phyloP scores from a whole-genome alignment of 2,113 vertebrate genomes.

The Colossoma macropomum region DNA sequence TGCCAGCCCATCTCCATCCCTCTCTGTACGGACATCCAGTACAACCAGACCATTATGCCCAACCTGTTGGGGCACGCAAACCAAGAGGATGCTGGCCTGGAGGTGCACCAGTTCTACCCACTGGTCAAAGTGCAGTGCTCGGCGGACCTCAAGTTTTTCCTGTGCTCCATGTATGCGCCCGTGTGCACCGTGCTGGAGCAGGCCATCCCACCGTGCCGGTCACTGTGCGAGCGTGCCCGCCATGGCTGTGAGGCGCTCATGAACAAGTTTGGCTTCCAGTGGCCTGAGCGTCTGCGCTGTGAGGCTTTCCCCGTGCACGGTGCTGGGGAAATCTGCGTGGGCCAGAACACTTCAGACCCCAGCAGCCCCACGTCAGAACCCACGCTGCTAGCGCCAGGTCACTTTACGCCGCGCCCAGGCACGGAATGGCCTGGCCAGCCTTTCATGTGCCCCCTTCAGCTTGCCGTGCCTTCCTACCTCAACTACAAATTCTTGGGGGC shows the following conservation, averaged over 20 bases:
- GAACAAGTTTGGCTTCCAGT: slow-evolving; percentile 90
- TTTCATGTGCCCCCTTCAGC: slow-evolving; percentile 88
- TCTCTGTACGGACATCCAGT: slow-evolving; percentile 86
- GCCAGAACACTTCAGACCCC: slow-evolving; percentile 84
- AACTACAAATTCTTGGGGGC: slow-evolving; percentile 89
- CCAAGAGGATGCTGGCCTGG: slow-evolving; percentile 88
- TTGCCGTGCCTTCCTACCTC: slow-evolving; percentile 87
- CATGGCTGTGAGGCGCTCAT: slow-evolving; percentile 87
- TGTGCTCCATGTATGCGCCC: slow-evolving; percentile 88
- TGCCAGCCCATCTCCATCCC: slow-evolving; percentile 86
- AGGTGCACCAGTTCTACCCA: slow-evolving; percentile 89
- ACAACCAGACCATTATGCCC: slow-evolving; percentile 91
- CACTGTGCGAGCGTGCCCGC: slow-evolving; percentile 84
- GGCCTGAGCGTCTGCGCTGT: slow-evolving; percentile 85
- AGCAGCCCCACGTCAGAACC: slow-evolving; percentile 74
- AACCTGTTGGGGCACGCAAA: slow-evolving; percentile 87
- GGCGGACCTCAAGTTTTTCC: slow-evolving; percentile 82
- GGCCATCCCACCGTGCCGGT: slow-evolving; percentile 86
- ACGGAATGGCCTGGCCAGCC: slow-evolving; percentile 62
- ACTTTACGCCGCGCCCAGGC: slow-evolving; percentile 68
- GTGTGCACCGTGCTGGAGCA: slow-evolving; percentile 88
- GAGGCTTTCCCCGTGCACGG: slow-evolving; percentile 86
- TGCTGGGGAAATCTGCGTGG: slow-evolving; percentile 86
- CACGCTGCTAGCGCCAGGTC: slow-evolving; percentile 68
- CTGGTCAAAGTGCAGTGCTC: slow-evolving; percentile 86